Base-by-base conservation (phyloP, 2,888 invertebrate genomes). In the Lepidonotus clava region DNA sequence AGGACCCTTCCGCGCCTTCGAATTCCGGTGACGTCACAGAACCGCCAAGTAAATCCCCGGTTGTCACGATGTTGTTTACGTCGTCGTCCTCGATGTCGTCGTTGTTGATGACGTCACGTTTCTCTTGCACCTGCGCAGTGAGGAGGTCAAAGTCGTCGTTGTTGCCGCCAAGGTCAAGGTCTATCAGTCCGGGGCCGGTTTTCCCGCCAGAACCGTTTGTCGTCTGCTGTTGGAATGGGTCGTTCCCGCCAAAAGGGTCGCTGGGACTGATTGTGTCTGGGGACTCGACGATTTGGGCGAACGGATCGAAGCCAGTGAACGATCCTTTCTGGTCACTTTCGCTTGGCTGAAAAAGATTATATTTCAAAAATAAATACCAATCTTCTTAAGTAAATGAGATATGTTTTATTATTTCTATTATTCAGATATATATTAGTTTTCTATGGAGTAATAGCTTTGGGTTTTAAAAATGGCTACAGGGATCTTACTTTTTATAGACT, bases 281-380 rank as follows among this genome's bases (percentile, higher is more conserved):
- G 21, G 80, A 80, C 46, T 80, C 80, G 32, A 80, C 80, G 28
- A 80, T 80, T 46, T 80, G 80, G 21, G 80, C 80, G 51, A 80
- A 80, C 8, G 80, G 80, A 24, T 80, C 80, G 28, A 80, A 80
- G 28, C 80, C 80, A 11, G 80, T 80, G 28, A 80, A 80, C 46
- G 24, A 34, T 28, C 11, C 80, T 46, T 80, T 80, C 80, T 80
- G 80, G 5, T 80, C 80, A 32, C 51, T 34, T 41, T 80, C 80
- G 28, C 80, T 80, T 18, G 80, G 80, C 80, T 80, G 80, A 51
- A 80, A 80, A 21, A 36, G 36, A 18, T 11, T n/a, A n/a, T n/a
- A n/a, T n/a, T n/a, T n/a, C n/a, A n/a, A n/a, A n/a, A n/a, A n/a
- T n/a, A n/a, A n/a, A n/a, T n/a, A n/a, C n/a, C n/a, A n/a, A n/a